These are phyloP conservation scores for Plectropomus leopardus DNA, from an alignment of 2,113 vertebrate genomes.

Conservation along the genomic window DNA sequence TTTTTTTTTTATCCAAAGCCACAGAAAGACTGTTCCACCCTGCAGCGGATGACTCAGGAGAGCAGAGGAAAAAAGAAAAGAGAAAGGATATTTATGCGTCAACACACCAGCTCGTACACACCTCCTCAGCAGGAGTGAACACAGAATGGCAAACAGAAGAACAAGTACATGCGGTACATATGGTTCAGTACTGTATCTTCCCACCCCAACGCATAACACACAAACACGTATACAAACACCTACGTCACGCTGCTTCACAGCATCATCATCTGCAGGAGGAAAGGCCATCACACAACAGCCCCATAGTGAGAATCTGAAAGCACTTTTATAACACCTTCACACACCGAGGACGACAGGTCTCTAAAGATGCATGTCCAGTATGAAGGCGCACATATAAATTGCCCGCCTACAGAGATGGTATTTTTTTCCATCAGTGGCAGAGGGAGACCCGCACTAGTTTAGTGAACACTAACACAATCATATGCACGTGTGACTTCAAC, in stretches of 20 bases:
- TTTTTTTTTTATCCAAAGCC: background rate
- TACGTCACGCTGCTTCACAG: slow-evolving; percentile 1
- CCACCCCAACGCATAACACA: background rate
- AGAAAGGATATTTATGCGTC: slow-evolving; percentile 13
- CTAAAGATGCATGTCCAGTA: background rate
- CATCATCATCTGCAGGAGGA: slow-evolving; percentile 14
- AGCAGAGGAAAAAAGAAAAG: background rate
- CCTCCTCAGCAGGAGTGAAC: background rate
- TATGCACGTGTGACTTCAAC: slow-evolving; percentile 5
- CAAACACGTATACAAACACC: background rate
- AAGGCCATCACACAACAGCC: slow-evolving; percentile 14
- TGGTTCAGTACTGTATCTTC: background rate
- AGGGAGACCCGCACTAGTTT: background rate
- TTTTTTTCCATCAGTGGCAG: background rate
- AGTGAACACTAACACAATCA: background rate
- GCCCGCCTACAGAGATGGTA: background rate
- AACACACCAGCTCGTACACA: background rate
- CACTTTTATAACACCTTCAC: slow-evolving; percentile 46
- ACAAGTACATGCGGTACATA: background rate
- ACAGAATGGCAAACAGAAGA: slow-evolving; percentile 19
- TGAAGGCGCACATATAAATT: background rate
- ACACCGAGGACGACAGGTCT: background rate
- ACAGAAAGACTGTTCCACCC: background rate
- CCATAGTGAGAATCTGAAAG: slow-evolving; percentile 39
- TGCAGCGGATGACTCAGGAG: slow-evolving; percentile 11